A percentile compares a stretch with the other conserved stretches of the same genome.
These are phyloP conservation scores for Pasiphila rectangulata DNA, from an alignment of 2,888 invertebrate genomes.

Conservation along the genomic window DNA sequence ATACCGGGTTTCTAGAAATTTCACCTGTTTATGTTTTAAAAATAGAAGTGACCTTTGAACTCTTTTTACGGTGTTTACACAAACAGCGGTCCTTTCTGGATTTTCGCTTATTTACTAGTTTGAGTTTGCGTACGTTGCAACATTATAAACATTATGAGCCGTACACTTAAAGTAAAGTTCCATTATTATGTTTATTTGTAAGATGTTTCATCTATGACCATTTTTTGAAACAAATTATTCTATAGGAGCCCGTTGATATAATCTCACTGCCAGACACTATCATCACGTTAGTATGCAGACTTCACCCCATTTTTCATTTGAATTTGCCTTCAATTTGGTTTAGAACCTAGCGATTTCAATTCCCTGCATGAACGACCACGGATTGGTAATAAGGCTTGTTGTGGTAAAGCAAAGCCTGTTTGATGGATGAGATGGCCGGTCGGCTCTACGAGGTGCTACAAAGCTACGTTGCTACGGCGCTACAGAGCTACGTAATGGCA, in stretches of 20 bases:
- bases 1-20: too few relatives aligned
- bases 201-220: too few relatives aligned
- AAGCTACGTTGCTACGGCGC: slow-evolving; percentile 9
- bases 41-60: too few relatives aligned
- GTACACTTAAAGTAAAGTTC: too few relatives aligned
- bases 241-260: neutral
- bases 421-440: slow-evolving; percentile 25
- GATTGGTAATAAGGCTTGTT: slow-evolving; percentile 31
- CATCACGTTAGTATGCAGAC: slow-evolving; percentile 13
- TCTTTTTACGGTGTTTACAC: too few relatives aligned
- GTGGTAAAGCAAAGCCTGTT: slow-evolving; percentile 27
- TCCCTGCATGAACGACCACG: slow-evolving; percentile 26
- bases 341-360: slow-evolving; percentile 24
- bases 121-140: too few relatives aligned
- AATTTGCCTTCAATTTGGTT: slow-evolving; percentile 21
- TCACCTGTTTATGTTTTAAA: too few relatives aligned
- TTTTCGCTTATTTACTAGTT: too few relatives aligned
- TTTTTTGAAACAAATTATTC: too few relatives aligned
- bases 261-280: slow-evolving; percentile 4
- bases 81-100: too few relatives aligned
- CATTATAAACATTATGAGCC: too few relatives aligned
- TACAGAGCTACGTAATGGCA: slow-evolving; percentile 5
- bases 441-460: slow-evolving; percentile 13
- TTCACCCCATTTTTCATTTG: slow-evolving; percentile 22
- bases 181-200: too few relatives aligned